Conservation (phyloP, 2,113 vertebrate species). For the Salvelinus fontinalis region DNA sequence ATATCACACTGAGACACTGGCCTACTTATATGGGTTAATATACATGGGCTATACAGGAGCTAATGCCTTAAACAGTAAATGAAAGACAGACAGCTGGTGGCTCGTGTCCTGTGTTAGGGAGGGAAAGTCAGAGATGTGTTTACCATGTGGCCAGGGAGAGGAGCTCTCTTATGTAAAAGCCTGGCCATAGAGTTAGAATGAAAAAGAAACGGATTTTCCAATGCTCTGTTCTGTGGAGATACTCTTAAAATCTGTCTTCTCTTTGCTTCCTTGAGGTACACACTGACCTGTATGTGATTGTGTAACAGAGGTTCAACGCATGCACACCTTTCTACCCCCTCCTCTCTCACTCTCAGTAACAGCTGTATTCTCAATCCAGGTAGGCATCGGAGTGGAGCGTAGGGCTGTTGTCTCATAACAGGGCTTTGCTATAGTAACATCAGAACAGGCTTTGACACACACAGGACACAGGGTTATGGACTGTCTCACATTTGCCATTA, state of each 20-base stretch:
- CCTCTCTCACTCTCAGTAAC: background rate
- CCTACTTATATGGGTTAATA: constrained; percentile 36
- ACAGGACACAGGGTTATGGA: constrained; percentile 9
- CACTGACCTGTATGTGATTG: too few species aligned
- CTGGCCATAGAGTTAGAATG: background rate
- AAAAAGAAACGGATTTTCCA: background rate
- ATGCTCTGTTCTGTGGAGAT: background rate
- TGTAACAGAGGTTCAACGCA: background rate
- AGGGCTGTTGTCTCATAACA: constrained; percentile 42
- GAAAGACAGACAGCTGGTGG: constrained; percentile 63
- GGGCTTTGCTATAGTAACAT: constrained; percentile 31
- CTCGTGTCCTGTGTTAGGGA: constrained; percentile 34
- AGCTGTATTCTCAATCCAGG: constrained; percentile 24
- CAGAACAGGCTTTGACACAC: constrained; percentile 11
- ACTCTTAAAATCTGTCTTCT: too few species aligned
- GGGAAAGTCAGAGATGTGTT: constrained; percentile 40
- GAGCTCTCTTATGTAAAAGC: background rate
- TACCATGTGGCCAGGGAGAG: constrained; percentile 24
- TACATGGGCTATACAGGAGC: constrained; percentile 25
- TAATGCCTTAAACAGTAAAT: constrained; percentile 36
- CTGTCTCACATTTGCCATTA: constrained; percentile 33
- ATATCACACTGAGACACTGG: constrained; percentile 40
- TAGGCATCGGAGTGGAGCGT: constrained; percentile 27
- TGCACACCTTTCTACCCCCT: background rate
- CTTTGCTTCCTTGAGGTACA: too few species aligned